Base-by-base conservation (phyloP, 2,113 vertebrate genomes). In the Gasterosteus nipponicus region DNA sequence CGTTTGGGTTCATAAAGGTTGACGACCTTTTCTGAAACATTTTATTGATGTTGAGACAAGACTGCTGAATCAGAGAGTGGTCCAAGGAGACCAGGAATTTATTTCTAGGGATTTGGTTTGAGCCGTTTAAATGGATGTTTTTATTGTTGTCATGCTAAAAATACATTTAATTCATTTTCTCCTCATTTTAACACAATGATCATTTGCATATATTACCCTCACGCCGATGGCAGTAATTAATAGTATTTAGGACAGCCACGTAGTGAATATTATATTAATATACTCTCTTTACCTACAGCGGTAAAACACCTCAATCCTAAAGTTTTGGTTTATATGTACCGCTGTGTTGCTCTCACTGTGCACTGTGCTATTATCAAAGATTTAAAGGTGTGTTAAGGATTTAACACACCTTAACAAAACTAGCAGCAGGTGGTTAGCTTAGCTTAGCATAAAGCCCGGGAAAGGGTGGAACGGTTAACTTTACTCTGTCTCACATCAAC, bases 1-100 rank as follows among this genome's bases (percentile, higher is more conserved):
- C 73, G 56, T 56, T 46, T 16, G n/a, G 44, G 31, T 44, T 70
- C 29, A 29, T 47, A 58, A 72, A 46, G 81, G 54, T 44, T 59
- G 18, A 69, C 65, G 39, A 69, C 59, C 44, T 60, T 29, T 60
- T 29, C 22, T 79, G 29, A 22, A 69, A 67, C 31, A 61, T 77
- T 63, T 19, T 61, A 26, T 56, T 75, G 46, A 67, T 65, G 22
- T 61, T 33, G 31, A 66, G 10, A 69, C 31, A 39, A 46, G 47
- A 46, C 46, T 18, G 41, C 12, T n/a, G 35, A 47, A 53, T 67
- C 49, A 38, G 39, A 59, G 12, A 56, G 68, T 51, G 44, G n/a
- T n/a, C 54, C 42, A 60, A 56, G 19, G 5, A 64, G 54, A 39
- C 19, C 15, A 26, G 44, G 35, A 42, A 39, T 73, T 53, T 18